These are phyloP conservation scores for Ichneumon xanthorius DNA, from an alignment of 2,888 invertebrate genomes.

Conservation along the genomic window DNA sequence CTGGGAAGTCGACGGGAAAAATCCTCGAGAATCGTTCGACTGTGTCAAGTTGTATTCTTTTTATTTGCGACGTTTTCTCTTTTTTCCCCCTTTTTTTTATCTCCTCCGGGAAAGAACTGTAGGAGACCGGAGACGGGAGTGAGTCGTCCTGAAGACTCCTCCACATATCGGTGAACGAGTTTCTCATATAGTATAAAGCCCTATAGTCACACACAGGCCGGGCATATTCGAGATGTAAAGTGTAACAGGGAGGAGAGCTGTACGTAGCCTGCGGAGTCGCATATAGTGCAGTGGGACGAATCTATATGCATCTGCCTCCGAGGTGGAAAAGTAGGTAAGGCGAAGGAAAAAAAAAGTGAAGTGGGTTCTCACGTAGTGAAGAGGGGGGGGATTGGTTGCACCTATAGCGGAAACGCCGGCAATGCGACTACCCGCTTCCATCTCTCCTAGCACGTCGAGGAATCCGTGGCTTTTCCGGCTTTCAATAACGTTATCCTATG, in stretches of 20 bases:
- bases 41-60: conserved; percentile 23
- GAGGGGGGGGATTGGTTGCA: conserved; percentile 3
- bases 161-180: conserved; percentile 35
- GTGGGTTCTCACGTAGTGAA: conserved; percentile 31
- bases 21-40: conserved; percentile 38
- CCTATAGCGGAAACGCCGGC: background rate
- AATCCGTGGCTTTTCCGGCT: conserved; percentile 68
- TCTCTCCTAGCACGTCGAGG: conserved; percentile 32
- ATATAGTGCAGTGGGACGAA: background rate
- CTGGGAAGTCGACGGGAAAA: conserved; percentile 52
- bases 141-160: conserved; percentile 38
- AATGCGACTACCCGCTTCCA: conserved; percentile 2
- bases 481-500: conserved; percentile 72
- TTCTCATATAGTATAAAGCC: conserved; percentile 5
- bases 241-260: background rate
- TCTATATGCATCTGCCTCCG: background rate
- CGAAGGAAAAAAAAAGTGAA: background rate
- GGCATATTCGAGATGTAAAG: background rate
- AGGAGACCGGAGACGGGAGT: background rate
- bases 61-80: conserved; percentile 17
- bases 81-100: conserved; percentile 18
- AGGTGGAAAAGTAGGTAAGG: conserved; percentile 28
- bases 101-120: background rate
- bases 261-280: background rate
- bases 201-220: background rate